These are phyloP conservation scores for Ceramica pisi DNA, from an alignment of 2,888 invertebrate genomes.

Conservation along the genomic window DNA sequence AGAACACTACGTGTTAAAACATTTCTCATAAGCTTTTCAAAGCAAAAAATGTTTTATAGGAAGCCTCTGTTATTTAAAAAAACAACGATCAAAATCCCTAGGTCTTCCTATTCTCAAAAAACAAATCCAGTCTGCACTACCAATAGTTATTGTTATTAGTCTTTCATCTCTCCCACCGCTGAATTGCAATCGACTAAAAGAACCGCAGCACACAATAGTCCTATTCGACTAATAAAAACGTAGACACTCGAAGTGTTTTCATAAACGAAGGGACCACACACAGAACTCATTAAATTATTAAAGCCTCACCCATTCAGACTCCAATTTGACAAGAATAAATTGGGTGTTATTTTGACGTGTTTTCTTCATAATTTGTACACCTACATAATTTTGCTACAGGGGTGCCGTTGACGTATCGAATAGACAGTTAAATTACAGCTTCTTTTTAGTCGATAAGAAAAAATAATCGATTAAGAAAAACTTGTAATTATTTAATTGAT, in stretches of 20 bases:
- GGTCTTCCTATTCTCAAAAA: neutral
- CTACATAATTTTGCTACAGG: conserved; percentile 70
- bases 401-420: conserved; percentile 44
- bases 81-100: neutral
- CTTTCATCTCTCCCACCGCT: neutral
- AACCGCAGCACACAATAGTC: conserved; percentile 20
- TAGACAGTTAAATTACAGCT: conserved; percentile 21
- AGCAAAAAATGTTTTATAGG: neutral
- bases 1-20: no score
- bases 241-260: conserved; percentile 56
- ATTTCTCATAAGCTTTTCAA: neutral
- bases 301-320: conserved; percentile 76
- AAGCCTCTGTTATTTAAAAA: neutral
- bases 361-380: conserved; percentile 77
- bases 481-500: neutral
- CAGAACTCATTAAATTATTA: conserved; percentile 66
- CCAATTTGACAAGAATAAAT: conserved; percentile 83
- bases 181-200: conserved; percentile 25
- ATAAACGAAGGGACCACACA: conserved; percentile 66
- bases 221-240: conserved; percentile 54
- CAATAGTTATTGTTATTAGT: neutral
- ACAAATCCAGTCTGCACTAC: no score
- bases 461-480: neutral
- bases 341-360: conserved; percentile 70
- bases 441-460: conserved; percentile 4